phyloP scores from a whole-genome alignment of 1,140 invertebrate species.

The Amyelois transitella region DNA sequence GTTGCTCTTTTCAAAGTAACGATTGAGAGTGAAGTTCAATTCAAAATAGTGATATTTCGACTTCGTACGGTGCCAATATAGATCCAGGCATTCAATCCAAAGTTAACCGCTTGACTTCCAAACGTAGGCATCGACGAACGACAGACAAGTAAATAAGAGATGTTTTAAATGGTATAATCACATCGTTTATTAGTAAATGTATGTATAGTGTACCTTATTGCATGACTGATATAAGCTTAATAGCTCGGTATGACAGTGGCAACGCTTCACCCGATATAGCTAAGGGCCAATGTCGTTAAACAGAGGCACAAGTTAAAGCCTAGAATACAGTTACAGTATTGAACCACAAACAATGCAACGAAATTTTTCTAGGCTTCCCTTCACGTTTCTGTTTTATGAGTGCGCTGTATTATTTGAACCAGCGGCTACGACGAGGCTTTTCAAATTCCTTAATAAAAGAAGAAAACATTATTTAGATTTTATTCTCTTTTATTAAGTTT shows the following conservation, averaged over 20 bases:
- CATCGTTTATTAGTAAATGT: conserved; percentile 21
- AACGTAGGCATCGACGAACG: too few species aligned
- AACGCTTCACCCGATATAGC: background rate
- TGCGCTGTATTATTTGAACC: background rate
- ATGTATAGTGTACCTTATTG: conserved; percentile 18
- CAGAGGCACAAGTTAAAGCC: background rate
- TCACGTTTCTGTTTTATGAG: background rate
- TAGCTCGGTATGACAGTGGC: conserved; percentile 6
- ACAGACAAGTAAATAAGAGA: conserved; percentile 1
- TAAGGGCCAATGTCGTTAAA: background rate
- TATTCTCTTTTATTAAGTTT: too few species aligned
- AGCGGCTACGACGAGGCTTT: background rate
- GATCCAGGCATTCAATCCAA: too few species aligned
- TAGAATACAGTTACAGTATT: background rate
- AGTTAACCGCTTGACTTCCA: too few species aligned
- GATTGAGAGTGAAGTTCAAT: too few species aligned
- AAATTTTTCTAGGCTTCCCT: background rate
- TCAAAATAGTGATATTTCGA: too few species aligned
- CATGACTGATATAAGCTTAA: conserved; percentile 16
- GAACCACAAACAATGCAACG: background rate
- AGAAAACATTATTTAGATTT: too few species aligned
- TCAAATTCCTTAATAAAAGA: too few species aligned
- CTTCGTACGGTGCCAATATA: too few species aligned
- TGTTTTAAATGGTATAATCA: conserved; percentile 13
- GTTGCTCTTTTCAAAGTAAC: too few species aligned